These are phyloP conservation scores for Gymnothorax reevesii DNA, from an alignment of 2,797 vertebrate species.

Conservation along the genomic window DNA sequence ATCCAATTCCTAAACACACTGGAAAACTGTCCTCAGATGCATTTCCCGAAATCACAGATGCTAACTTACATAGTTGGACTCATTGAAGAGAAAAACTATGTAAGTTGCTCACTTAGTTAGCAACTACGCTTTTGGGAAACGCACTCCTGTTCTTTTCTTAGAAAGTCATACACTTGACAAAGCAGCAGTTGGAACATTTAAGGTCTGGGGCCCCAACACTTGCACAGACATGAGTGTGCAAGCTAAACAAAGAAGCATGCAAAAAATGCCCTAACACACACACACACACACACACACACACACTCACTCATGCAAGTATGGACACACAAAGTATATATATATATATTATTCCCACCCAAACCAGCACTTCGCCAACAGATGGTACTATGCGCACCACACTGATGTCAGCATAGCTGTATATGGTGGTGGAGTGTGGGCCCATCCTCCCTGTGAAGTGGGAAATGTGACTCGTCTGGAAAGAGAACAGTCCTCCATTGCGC, in stretches of 20 bases:
- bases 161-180: neutral
- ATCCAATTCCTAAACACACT: neutral
- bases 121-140: neutral
- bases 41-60: no score
- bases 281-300: neutral
- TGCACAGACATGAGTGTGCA: slow-evolving; percentile 32
- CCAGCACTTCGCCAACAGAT: neutral
- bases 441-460: no score
- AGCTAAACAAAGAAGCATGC: no score
- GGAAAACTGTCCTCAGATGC: neutral
- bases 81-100: no score
- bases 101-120: no score
- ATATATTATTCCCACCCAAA: neutral
- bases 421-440: no score
- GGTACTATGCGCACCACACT: no score
- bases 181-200: neutral
- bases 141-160: neutral
- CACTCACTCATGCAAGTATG: neutral
- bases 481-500: no score
- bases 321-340: neutral
- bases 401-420: no score
- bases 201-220: slow-evolving; percentile 1
- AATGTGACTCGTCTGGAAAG: no score
- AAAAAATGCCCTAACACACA: neutral
- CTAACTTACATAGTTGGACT: no score